Evolutionary conservation across 2,888 invertebrate genomes (phyloP), one percentile per base, ranked within the genome.

Genomic region (Meiosimyza decipiens): DNA sequence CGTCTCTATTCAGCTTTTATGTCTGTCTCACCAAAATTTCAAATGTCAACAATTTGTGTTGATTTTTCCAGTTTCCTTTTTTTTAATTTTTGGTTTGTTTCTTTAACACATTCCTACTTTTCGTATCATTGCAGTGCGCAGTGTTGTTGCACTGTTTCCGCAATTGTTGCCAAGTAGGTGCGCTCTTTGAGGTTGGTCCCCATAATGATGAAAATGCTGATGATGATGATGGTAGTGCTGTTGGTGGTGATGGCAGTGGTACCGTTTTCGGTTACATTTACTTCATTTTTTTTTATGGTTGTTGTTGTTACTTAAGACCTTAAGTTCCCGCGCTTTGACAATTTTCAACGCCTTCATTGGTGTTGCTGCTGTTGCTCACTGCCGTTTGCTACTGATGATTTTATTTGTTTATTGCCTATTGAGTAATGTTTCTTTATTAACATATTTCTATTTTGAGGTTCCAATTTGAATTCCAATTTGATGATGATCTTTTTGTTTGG

Each of bases 131-230:
- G 55, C 70, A 69, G 65, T 70, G 71, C 72, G 68, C 62, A 71
- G 70, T 73, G 59, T 70, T 71, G 67, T 52, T 72, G 28, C 15
- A 33, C 28, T 55, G 69, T 59, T 73, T 71, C 49, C 28, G 64
- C 51, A 47, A 54, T 16, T 63, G 68, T 15, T 70, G 55, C 47
- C 57, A 0, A 28, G n/a, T n/a, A 72, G 70, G 70, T 70, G 70
- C 70, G 70, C 70, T 70, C 63, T 70, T 70, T 63, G 62, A 70
- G 70, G 70, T 70, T 70, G 70, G 70, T 63, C 70, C 22, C 11
- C 22, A 49, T 33, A 18, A 47, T 57, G 57, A 57, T 28, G 70
- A 22, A 49, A 47, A 18, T 13, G 40, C 12, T 49, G 28, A 22
- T 57, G 57, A 18, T 50, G 40, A 22, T 49, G 28, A 55, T 51